Evolutionary conservation across 2,113 vertebrate genomes (phyloP), one percentile per base, ranked within the genome.

Genomic region (Tringa solitaria): DNA sequence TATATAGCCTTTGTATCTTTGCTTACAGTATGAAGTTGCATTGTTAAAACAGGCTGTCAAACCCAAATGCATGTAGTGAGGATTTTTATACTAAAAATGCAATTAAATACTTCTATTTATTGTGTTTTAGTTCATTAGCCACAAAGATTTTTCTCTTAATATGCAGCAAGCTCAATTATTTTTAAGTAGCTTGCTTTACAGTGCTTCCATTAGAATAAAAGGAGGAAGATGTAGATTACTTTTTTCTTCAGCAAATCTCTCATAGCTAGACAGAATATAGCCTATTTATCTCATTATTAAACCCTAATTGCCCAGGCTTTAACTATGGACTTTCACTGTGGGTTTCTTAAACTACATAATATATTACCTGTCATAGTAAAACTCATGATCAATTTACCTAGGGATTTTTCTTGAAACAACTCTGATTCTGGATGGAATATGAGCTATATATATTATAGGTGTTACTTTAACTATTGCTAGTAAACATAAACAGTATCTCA

Each of bases 91-190:
- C 68, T 46, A 95, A 92, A 96, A 86, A 72, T 21, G 46, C 41
- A 73, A 74, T 60, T 1, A 93, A 91, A 80, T 87, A 75, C 39
- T 26, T 67, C 91, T 81, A 69, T 87, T 95, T 95, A 48, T 87
- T 95, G 74, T 86, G 41, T n/a, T 96, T 97, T 92, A 94, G 50
- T 81, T 75, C 61, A 92, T 95, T 94, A 96, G 26, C 61, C 79
- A 90, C 43, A 78, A 95, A 75, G 87, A 61, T 76, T 85, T 97
- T 69, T 88, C 9, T 95, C 53, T 89, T 90, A 85, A 89, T 88
- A 41, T 20, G n/a, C 35, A 87, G 17, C n/a, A 93, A 82, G 17
- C 45, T 85, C 8, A 4, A 57, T 89, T 87, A 82, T 80, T 87
- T 9, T 85, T 72, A 54, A 72, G 46, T 80, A 89, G 23, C 35